Percentiles rank a stretch among this genome's conserved stretches.
phyloP scores from a whole-genome alignment of 2,888 invertebrate genomes.

The Cylindroiulus punctatus region DNA sequence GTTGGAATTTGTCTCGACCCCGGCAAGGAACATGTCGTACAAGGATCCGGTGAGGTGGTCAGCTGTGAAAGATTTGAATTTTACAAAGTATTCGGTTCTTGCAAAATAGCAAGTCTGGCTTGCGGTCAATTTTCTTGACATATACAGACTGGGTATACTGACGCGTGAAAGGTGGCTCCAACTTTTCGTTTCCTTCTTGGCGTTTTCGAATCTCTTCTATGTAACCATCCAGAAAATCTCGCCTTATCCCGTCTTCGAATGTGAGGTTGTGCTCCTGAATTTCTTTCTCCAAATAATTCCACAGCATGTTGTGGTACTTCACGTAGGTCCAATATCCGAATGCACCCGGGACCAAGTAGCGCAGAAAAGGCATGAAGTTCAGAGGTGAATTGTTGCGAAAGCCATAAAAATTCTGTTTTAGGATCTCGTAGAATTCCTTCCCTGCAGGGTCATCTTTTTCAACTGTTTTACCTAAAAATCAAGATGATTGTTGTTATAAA shows the following conservation, averaged over 20 bases:
- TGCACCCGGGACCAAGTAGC: background rate
- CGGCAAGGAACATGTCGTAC: constrained; percentile 57
- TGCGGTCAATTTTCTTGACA: too few species aligned
- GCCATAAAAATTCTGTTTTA: background rate
- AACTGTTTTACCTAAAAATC: background rate
- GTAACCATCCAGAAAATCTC: background rate
- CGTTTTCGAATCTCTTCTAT: background rate
- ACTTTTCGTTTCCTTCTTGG: background rate
- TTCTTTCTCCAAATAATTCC: background rate
- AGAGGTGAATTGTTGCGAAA: background rate
- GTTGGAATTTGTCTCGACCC: constrained; percentile 59
- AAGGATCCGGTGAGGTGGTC: constrained; percentile 54
- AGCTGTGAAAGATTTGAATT: constrained; percentile 5
- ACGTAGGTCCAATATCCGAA: constrained; percentile 31
- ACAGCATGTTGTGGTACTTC: background rate
- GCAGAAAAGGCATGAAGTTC: constrained; percentile 39
- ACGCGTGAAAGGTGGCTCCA: background rate
- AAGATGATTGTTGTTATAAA: too few species aligned
- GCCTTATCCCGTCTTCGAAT: background rate
- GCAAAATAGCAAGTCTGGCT: too few species aligned
- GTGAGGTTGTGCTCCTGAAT: background rate
- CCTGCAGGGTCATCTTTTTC: background rate
- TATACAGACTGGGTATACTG: too few species aligned
- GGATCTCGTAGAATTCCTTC: background rate
- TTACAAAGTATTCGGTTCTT: too few species aligned